phyloP scores from a whole-genome alignment of 2,797 vertebrate genomes.

The Malurus leucopterus region DNA sequence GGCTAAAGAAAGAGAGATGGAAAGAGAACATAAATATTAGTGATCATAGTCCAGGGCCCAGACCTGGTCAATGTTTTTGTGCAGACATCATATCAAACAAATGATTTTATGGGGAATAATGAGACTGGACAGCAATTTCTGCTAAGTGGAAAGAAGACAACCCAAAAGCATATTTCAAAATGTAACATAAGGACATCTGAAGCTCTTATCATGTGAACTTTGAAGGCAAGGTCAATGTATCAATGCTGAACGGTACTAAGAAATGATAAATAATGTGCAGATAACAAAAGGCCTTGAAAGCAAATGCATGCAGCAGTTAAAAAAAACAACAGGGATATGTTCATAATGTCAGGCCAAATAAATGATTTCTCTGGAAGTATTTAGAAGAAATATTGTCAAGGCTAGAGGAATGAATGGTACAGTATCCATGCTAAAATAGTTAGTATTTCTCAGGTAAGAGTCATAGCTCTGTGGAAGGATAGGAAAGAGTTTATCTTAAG shows the following conservation, averaged over 20 bases:
- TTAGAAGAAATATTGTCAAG: neutral
- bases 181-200: neutral
- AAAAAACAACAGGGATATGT: neutral
- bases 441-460: neutral
- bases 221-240: neutral
- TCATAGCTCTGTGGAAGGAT: neutral
- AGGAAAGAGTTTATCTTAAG: neutral
- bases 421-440: neutral
- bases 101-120: neutral
- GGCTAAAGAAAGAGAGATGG: neutral
- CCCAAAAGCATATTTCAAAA: neutral
- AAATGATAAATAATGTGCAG: neutral
- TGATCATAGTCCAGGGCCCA: neutral
- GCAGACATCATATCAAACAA: neutral
- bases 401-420: neutral
- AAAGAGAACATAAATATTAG: neutral
- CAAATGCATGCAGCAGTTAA: neutral
- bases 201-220: neutral
- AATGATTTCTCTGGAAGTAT: neutral
- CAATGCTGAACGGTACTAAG: neutral
- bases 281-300: neutral
- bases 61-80: neutral
- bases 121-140: neutral
- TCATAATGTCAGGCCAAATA: neutral
- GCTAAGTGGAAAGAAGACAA: neutral